phyloP scores from a whole-genome alignment of 2,113 vertebrate species.

The Toxostoma redivivum region DNA sequence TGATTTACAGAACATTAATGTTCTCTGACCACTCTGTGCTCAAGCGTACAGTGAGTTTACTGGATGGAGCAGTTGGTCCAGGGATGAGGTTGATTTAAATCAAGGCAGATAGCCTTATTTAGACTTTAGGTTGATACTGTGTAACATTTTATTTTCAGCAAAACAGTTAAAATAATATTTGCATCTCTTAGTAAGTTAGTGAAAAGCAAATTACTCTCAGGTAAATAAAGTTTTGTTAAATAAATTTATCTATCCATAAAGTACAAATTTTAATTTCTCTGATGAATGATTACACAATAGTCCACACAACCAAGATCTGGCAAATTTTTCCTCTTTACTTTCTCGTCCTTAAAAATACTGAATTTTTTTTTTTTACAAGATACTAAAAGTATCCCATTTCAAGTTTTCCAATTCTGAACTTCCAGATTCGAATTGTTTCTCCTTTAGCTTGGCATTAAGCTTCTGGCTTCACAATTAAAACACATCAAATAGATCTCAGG shows the following conservation, averaged over 20 bases:
- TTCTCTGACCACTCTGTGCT: neutral
- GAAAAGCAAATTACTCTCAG: neutral
- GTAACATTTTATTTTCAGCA: neutral
- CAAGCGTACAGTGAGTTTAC: fast-evolving
- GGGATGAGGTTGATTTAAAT: neutral
- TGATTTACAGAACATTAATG: neutral
- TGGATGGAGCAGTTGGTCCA: neutral
- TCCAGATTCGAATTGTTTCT: neutral
- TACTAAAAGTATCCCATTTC: neutral
- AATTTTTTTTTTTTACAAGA: neutral
- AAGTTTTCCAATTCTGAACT: neutral
- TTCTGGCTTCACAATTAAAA: neutral
- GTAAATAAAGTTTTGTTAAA: neutral
- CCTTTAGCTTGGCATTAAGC: neutral
- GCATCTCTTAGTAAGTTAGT: neutral
- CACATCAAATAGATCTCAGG: neutral
- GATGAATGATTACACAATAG: neutral
- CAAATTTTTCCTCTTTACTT: neutral
- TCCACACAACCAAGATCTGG: neutral
- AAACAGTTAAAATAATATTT: neutral
- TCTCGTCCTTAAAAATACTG: neutral
- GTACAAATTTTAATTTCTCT: neutral
- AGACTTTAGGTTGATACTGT: neutral
- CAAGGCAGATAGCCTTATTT: neutral
- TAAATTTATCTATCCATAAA: neutral